These are phyloP conservation scores for Macropus fuliginosus DNA, from an alignment of 2,797 vertebrate genomes.

Conservation along the genomic window DNA sequence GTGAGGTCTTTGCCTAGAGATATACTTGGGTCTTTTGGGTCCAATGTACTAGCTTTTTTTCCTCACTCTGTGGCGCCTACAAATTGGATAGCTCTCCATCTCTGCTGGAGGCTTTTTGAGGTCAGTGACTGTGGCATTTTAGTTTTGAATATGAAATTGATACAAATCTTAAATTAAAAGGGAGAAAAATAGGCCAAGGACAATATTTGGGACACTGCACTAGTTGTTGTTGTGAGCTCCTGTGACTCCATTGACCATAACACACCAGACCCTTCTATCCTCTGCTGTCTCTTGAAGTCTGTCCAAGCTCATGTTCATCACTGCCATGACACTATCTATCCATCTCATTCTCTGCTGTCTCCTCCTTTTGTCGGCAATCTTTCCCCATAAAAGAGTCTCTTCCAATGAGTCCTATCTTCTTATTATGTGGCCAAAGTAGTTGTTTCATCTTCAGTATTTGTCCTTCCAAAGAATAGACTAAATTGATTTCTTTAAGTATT, in stretches of 20 bases:
- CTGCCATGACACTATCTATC: not conserved
- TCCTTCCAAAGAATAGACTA: not conserved
- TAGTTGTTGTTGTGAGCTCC: not conserved
- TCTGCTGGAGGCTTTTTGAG: not conserved
- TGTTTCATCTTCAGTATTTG: not conserved
- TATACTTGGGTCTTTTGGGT: not conserved
- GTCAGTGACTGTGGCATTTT: not conserved
- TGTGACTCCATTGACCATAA: not conserved
- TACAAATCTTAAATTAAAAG: not conserved
- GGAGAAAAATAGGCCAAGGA: not conserved
- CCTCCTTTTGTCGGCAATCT: not conserved
- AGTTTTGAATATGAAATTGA: not conserved
- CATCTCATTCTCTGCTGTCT: not conserved
- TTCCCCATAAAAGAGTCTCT: not conserved
- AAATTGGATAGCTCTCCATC: not conserved
- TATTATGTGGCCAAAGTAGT: not conserved
- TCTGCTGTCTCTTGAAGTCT: not conserved
- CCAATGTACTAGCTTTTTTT: not conserved
- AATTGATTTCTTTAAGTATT: not conserved
- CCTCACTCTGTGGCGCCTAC: not conserved
- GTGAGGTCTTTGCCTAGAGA: not conserved
- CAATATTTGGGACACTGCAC: not conserved
- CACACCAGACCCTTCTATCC: not conserved
- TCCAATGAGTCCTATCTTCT: not conserved
- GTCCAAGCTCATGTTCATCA: not conserved